Evolutionary conservation across 2,888 invertebrate species (phyloP).

Genomic region (Drosophila tanythrix): DNA sequence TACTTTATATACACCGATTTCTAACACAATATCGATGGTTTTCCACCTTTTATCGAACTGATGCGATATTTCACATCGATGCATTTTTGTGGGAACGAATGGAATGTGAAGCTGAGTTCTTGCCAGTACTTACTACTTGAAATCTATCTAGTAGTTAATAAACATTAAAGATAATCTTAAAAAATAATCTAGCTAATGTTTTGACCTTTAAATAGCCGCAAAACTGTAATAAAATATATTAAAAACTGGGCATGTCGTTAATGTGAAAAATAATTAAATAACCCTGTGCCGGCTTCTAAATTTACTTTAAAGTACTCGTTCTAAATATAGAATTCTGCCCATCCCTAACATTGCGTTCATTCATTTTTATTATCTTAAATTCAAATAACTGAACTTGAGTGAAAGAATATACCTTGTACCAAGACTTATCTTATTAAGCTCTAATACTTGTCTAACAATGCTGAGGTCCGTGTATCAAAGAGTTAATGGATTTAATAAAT

Average conservation of each 20-base stretch:
- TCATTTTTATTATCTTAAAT: background rate
- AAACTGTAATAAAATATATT: background rate
- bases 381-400: background rate
- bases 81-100: background rate
- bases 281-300: background rate
- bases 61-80: background rate
- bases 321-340: background rate
- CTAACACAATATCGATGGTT: background rate
- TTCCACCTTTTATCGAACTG: background rate
- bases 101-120: background rate
- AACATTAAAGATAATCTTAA: background rate
- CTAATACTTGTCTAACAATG: slow-evolving; percentile 28
- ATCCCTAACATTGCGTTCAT: slow-evolving; percentile 13
- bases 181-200: background rate
- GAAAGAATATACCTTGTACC: background rate
- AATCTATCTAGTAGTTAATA: background rate
- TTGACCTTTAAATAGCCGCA: background rate
- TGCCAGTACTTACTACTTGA: background rate
- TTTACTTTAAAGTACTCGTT: slow-evolving; percentile 5
- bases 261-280: background rate
- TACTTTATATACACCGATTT: background rate
- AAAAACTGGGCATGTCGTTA: background rate
- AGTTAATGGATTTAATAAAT: slow-evolving; percentile 38
- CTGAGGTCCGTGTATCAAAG: slow-evolving; percentile 48
- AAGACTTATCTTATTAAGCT: background rate